Evolutionary conservation across 1,140 invertebrate species (phyloP).

Genomic region (Drosophila seguyi): DNA sequence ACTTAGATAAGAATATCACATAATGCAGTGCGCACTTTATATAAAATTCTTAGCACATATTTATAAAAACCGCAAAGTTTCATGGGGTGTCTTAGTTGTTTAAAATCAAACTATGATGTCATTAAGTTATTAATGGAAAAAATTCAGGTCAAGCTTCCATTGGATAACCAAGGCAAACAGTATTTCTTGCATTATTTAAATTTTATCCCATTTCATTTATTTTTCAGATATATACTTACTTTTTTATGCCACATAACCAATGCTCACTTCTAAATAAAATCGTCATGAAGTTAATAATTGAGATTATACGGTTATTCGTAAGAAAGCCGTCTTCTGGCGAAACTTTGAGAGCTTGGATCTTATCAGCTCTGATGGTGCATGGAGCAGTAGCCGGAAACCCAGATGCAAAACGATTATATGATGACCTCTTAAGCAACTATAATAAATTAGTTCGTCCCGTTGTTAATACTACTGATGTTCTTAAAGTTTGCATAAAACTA

Average conservation of each 20-base stretch:
- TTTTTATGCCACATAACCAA: not conserved
- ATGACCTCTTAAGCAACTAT: constrained; percentile 96
- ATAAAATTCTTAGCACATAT: no score
- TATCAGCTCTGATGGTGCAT: constrained; percentile 85
- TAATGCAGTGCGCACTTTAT: no score
- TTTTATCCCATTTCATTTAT: not conserved
- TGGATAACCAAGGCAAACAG: not conserved
- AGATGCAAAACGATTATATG: constrained; percentile 95
- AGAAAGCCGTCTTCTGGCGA: constrained; percentile 85
- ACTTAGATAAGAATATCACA: no score
- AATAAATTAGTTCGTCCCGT: constrained; percentile 97
- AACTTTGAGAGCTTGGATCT: constrained; percentile 85
- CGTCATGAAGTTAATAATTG: constrained; percentile 38
- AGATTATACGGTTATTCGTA: constrained; percentile 45
- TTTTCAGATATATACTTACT: not conserved
- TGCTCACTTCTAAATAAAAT: not conserved
- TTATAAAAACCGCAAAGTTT: no score
- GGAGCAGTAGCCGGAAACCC: constrained; percentile 91
- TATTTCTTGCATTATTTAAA: not conserved
- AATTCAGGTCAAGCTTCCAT: not conserved
- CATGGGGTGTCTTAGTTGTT: no score
- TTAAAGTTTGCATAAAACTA: constrained; percentile 96
- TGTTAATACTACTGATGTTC: constrained; percentile 95
- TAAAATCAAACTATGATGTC: no score
- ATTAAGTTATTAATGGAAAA: no score